These are phyloP conservation scores for Sitodiplosis mosellana DNA, from an alignment of 1,140 invertebrate species.

Conservation along the genomic window DNA sequence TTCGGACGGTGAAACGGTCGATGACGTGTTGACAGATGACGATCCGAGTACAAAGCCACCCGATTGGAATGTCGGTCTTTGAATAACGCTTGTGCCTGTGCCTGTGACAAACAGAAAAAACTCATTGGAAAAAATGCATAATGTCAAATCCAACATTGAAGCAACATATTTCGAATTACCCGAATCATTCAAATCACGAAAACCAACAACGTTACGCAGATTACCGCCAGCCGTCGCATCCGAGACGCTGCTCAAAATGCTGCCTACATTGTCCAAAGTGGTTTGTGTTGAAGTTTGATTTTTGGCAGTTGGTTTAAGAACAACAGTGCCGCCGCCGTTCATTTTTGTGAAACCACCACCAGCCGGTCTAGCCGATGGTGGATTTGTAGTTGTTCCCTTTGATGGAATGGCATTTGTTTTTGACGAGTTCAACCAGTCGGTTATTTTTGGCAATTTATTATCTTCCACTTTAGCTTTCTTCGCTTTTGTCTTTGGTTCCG, in stretches of 20 bases:
- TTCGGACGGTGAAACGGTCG: not conserved
- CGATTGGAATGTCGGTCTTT: not conserved
- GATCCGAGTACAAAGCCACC: not conserved
- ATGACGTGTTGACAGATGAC: not conserved
- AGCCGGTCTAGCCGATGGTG: not conserved
- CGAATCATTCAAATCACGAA: conserved; percentile 10
- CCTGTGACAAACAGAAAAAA: conserved; percentile 2
- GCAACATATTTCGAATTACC: too few species aligned
- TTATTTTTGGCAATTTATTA: conserved; percentile 3
- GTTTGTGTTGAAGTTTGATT: conserved; percentile 3
- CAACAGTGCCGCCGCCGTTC: conserved; percentile 8
- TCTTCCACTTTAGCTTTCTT: not conserved
- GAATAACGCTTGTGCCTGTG: not conserved
- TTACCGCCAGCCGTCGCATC: conserved; percentile 5
- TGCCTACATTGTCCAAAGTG: not conserved
- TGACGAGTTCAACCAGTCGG: conserved; percentile 3
- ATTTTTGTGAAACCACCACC: conserved; percentile 6
- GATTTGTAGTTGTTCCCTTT: conserved; percentile 1
- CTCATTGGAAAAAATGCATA: conserved; percentile 1
- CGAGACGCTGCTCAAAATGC: conserved; percentile 9
- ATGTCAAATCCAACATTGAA: conserved; percentile 4
- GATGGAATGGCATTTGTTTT: not conserved
- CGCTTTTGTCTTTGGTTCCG: conserved; percentile 6
- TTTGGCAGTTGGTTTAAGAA: conserved; percentile 9
- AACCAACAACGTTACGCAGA: conserved; percentile 9